Evolutionary conservation across 1,140 invertebrate species (phyloP), one percentile per base, ranked within the genome.

Genomic region (Drosophila murphyi): DNA sequence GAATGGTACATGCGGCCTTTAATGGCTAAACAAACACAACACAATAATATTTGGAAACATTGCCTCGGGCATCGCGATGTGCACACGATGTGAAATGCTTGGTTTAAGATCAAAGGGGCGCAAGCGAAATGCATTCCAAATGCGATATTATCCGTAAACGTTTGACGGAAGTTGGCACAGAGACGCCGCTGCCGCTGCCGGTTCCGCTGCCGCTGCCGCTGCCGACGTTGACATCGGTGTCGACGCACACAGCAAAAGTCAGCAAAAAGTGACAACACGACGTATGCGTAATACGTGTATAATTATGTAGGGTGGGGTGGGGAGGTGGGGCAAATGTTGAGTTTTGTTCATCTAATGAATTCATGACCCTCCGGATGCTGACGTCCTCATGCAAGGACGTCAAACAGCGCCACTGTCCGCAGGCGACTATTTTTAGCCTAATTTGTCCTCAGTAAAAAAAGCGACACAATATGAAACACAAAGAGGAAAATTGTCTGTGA

Each of bases 341-440:
- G 20, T 20, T 20, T 7, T 7, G 7, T 37, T 37, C 2, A 37
- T 37, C 34, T 48, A 62, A 62, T 59, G 62, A 70, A 70, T 62
- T 70, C 39, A 70, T 47, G 50, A 61, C 34, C 50, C 57, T 47
- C 28, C 32, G 45, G 68, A 62, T 72, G 67, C 64, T 80, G 81
- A 80, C 72, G 80, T 78, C 48, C 64, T 76, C 71, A 35, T 79
- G 62, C 29, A 28, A 51, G 69, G 77, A 65, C 71, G 63, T 75
- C 82, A 61, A 71, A 77, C 60, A 34, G 81, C 41, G 56, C 0
- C 29, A 29, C 6, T 0, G 20, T 56, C 63, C 71, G 8, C 71
- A 73, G 71, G 55, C 71, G 61, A 51, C 82, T 86, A 86, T 87
- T 79, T 87, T 82, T 86, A 79, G 78, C 45, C 71, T 87, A 86